These are phyloP conservation scores for Neolamprologus hecqui DNA, from an alignment of 2,113 vertebrate genomes.

Conservation along the genomic window DNA sequence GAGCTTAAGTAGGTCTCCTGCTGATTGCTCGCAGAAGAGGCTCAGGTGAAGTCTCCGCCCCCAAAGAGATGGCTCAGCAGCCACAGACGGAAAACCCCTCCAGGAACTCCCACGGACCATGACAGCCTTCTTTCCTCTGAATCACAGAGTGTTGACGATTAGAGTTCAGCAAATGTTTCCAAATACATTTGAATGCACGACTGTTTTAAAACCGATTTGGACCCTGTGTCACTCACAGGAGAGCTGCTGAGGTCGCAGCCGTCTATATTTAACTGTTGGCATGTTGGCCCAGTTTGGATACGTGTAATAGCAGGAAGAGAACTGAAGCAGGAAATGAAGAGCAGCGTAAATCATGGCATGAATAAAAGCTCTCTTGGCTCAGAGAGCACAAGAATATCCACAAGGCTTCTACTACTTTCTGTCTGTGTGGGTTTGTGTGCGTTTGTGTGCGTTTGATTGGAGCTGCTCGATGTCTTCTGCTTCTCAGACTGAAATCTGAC, in stretches of 20 bases:
- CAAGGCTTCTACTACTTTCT: background rate
- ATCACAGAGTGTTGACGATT: background rate
- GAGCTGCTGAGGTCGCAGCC: background rate
- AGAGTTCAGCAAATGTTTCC: background rate
- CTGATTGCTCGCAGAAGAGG: background rate
- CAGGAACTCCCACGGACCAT: fast-evolving
- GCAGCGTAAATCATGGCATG: background rate
- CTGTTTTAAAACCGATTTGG: background rate
- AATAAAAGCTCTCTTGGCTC: background rate
- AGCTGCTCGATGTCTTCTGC: background rate
- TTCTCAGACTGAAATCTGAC: background rate
- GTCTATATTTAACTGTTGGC: constrained; percentile 28
- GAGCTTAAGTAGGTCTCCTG: background rate
- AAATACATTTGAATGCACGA: background rate
- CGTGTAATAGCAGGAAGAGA: constrained; percentile 20
- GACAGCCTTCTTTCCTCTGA: background rate
- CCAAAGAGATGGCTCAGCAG: background rate
- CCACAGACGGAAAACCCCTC: background rate
- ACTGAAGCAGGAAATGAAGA: background rate
- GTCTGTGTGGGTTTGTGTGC: background rate
- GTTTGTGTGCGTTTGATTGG: background rate
- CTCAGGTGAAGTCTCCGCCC: background rate
- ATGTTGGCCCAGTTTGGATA: background rate
- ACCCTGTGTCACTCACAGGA: background rate
- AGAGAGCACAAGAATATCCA: constrained; percentile 1